Evolutionary conservation across 2,888 invertebrate species (phyloP), one percentile per base, ranked within the genome.

Genomic region (Oxytorus armatus): DNA sequence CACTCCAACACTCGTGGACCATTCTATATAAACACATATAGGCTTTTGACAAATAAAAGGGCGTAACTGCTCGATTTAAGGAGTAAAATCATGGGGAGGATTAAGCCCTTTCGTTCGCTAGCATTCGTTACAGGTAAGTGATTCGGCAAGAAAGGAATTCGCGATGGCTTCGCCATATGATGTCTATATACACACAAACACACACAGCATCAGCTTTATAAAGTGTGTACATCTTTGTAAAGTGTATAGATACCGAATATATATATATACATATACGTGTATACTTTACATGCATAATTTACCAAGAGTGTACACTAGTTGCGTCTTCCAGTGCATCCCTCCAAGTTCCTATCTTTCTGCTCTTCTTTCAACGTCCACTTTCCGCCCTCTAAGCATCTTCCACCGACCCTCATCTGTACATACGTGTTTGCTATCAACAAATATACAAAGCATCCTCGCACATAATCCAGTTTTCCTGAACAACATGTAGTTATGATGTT

Each of bases 241-340:
- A 39, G 8, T 69, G 23, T 55, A 4, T 42, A 8, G 36, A n/a
- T 33, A 21, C 16, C 16, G 16, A 3, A 42, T 29, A 23, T 44
- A 25, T 61, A 55, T 59, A 49, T 51, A 39, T 33, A 66, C 10
- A 25, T 47, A 5, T n/a, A 14, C 23, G 16, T 49, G 33, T 39
- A 63, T 25, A 1, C 36, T 11, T n/a, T 65, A 47, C 33, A 61
- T 63, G 8, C 53, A 51, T 44, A 81, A 86, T 82, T 88, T 76
- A 78, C 82, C 75, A 83, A 84, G 85, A 77, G 73, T 79, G 81
- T 87, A 85, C 85, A 88, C 88, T 83, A 88, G 87, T 89, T 87
- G 88, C 85, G 84, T 86, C 83, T 59, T 74, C 55, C 68, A 80
- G 80, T 72, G 29, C 16, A 49, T 63, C 63, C 18, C 53, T 42